These are phyloP conservation scores for Spicauda simplicius DNA, from an alignment of 2,888 invertebrate genomes.

Conservation along the genomic window DNA sequence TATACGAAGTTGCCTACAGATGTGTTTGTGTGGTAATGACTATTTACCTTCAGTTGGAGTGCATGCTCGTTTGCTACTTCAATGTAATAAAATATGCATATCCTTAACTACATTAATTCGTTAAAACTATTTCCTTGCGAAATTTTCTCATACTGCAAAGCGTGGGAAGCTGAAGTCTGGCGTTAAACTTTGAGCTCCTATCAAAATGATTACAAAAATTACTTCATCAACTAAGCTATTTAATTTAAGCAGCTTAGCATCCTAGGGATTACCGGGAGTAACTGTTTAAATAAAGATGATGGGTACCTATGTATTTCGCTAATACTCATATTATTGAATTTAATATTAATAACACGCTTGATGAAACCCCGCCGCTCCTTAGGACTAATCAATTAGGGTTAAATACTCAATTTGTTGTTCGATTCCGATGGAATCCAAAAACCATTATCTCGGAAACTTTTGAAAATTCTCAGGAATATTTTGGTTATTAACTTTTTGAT, in stretches of 20 bases:
- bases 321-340: slow-evolving; percentile 67
- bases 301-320: slow-evolving; percentile 42
- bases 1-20: too few relatives aligned
- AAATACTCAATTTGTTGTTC: slow-evolving; percentile 54
- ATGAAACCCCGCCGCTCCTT: slow-evolving; percentile 51
- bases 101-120: too few relatives aligned
- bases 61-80: too few relatives aligned
- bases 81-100: too few relatives aligned
- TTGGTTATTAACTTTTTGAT: slow-evolving; percentile 25
- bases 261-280: background rate
- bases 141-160: too few relatives aligned
- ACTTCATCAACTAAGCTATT: background rate
- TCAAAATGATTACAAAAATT: background rate
- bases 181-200: too few relatives aligned
- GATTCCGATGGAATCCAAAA: slow-evolving; percentile 38
- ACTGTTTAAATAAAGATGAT: slow-evolving; percentile 24
- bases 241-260: slow-evolving; percentile 4
- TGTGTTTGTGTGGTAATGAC: too few relatives aligned
- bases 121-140: too few relatives aligned
- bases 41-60: too few relatives aligned
- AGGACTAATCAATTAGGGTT: slow-evolving; percentile 61
- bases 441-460: slow-evolving; percentile 32
- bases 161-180: too few relatives aligned
- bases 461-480: slow-evolving; percentile 5
- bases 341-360: slow-evolving; percentile 74